phyloP scores from a whole-genome alignment of 2,797 vertebrate genomes.

The Myotis daubentonii region DNA sequence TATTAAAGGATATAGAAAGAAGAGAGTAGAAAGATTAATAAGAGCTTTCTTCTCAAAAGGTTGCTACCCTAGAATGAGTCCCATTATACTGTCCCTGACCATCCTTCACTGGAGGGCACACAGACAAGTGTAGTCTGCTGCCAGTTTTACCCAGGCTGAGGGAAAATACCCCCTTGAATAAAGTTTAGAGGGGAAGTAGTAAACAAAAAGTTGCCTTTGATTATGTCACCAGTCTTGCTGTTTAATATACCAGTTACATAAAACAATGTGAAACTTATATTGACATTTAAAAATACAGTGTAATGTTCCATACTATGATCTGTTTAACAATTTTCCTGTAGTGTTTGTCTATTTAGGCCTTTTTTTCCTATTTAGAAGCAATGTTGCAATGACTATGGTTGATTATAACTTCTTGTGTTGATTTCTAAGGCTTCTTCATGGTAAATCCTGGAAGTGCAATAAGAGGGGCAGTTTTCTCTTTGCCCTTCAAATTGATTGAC shows the following conservation, averaged over 20 bases:
- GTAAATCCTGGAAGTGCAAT: neutral
- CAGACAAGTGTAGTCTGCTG: neutral
- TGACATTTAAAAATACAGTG: neutral
- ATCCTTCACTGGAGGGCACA: neutral
- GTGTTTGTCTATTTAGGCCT: neutral
- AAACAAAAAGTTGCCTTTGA: neutral
- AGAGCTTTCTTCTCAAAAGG: neutral
- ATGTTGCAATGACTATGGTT: neutral
- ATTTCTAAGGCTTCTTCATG: neutral
- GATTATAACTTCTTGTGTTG: neutral
- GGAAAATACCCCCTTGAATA: neutral
- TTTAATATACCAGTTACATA: neutral
- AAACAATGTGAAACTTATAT: neutral
- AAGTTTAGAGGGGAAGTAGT: neutral
- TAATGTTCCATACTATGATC: neutral
- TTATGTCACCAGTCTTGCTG: neutral
- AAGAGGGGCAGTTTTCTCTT: neutral
- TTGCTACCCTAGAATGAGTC: neutral
- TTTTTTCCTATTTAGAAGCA: neutral
- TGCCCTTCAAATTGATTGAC: neutral
- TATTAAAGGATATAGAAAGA: neutral
- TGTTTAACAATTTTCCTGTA: neutral
- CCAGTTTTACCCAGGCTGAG: neutral
- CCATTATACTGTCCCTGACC: rapidly evolving
- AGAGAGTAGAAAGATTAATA: neutral